Evolutionary conservation across 35 echinoderm and acorn worm genomes (phyloP), one percentile per base, ranked within the genome.

Genomic region (Ptychodera flava): DNA sequence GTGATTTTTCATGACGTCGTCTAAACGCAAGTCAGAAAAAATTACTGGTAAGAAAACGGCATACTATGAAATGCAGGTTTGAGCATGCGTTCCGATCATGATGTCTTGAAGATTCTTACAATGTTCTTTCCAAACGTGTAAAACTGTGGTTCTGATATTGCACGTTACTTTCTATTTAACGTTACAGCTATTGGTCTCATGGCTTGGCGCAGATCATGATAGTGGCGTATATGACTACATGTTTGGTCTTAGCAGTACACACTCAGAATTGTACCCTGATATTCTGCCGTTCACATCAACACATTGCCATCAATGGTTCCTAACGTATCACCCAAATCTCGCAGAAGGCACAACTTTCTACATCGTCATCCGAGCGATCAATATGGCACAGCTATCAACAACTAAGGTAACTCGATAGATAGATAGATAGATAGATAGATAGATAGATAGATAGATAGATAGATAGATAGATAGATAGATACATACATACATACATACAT

Each of bases 311-410:
- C 30, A 35, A 35, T 75, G 33, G 16, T 90, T 86, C 27, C 16
- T 80, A 36, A 90, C 84, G 34, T 90, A 86, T 34, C 89, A 90
- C 36, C 89, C 89, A 33, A 22, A 86, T 16, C 77, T 90, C 33
- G 79, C 33, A 22, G 52, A 90, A 29, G 78, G 89, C 27, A 79
- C 38, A 27, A 38, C 80, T 32, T 78, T 90, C 81, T 85, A 79
- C 33, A 34, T 90, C 32, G 38, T 81, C 10, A 29, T 90, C 28
- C 78, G 80, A 37, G 89, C 83, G 16, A 53, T 85, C 27, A 90
- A 90, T 34, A 78, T 34, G 38, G 89, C 89, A 28, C 76, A 90
- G n/a, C 16, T 90, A 30, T 79, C 36, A 52, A 45, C 35, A 16
- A 79, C 83, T 16, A 90, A 34, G 83, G 89, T 90, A 80, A 28